Evolutionary conservation across 2,113 vertebrate species (phyloP), one percentile per base, ranked within the genome.

Genomic region (Mionectes macconnelli): DNA sequence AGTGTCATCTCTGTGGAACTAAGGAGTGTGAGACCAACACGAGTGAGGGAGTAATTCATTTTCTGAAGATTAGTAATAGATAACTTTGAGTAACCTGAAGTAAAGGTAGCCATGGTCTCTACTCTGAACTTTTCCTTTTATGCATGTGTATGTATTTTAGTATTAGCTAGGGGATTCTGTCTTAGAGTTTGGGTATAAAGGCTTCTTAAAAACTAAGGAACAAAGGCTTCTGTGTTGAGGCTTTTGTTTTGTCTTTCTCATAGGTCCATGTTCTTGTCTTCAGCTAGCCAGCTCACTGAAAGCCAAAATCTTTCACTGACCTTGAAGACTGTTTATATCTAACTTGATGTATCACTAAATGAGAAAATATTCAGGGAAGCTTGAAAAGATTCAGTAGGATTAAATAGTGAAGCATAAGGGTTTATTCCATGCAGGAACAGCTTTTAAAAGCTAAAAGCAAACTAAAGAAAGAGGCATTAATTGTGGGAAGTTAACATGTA

Each of bases 401-500:
- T 94, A 90, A 77, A 77, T 18, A 76, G 50, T 28, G 76, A 94
- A 84, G 45, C 13, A 13, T 70, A 75, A 47, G 22, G 11, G 12
- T 78, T 95, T 93, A 49, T 68, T 89, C 82, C 44, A 49, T 68
- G 39, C 27, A 27, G 49, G 27, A 84, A 13, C 28, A 91, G 49
- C 37, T 45, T 79, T 52, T 77, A 56, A 87, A 91, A 91, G 24
- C n/a, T 78, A 72, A 93, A 87, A 87, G 78, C 62, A 90, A 69
- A 33, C 27, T 42, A 64, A 91, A 82, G 70, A 76, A 79, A 91
- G 69, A 45, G 40, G 6, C 40, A 87, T 83, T 92, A 94, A 95
- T 89, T 91, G n/a, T 76, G 67, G 28, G 40, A 94, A 79, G 67
- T 68, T 91, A 95, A 66, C 19, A 24, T 69, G 45, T 91, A 90